A percentile compares a stretch with the other conserved stretches of the same genome.
Evolutionary conservation across 2,113 vertebrate species (phyloP).

Genomic region (Asarcornis scutulata): DNA sequence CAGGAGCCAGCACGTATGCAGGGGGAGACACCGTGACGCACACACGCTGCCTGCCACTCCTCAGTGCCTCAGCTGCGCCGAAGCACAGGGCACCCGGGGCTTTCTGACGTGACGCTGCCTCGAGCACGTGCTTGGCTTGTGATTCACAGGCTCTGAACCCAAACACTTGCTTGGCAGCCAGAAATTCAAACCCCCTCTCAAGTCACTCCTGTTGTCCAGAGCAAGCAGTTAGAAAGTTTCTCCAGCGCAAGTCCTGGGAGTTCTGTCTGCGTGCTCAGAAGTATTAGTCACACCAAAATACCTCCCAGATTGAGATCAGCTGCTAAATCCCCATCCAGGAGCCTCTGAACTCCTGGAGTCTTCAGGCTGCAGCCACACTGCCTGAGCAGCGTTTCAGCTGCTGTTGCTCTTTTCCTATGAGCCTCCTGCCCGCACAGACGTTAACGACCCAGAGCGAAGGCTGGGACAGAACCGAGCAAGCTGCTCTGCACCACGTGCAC

Average conservation of each 20-base stretch:
- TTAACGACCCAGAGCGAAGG: not conserved
- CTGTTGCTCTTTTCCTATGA: not conserved
- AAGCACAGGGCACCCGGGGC: not conserved
- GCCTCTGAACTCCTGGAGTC: not conserved
- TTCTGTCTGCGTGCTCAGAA: not conserved
- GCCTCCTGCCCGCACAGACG: too few species aligned
- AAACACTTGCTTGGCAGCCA: not conserved
- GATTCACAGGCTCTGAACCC: not conserved
- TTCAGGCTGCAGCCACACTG: not conserved
- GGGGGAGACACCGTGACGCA: not conserved
- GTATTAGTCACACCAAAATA: constrained; percentile 28
- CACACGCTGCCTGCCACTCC: not conserved
- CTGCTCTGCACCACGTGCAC: not conserved
- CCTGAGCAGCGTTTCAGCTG: not conserved
- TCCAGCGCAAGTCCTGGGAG: not conserved
- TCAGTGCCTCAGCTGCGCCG: not conserved
- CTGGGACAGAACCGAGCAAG: not conserved
- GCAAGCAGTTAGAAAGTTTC: not conserved
- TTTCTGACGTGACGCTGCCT: not conserved
- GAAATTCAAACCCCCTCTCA: not conserved
- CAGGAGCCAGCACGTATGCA: not conserved
- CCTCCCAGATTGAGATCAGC: not conserved
- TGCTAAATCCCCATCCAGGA: constrained; percentile 35
- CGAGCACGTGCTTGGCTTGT: not conserved
- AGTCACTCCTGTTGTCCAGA: not conserved